Evolutionary conservation across 2,888 invertebrate species (phyloP).

Genomic region (Drosophila recens): DNA sequence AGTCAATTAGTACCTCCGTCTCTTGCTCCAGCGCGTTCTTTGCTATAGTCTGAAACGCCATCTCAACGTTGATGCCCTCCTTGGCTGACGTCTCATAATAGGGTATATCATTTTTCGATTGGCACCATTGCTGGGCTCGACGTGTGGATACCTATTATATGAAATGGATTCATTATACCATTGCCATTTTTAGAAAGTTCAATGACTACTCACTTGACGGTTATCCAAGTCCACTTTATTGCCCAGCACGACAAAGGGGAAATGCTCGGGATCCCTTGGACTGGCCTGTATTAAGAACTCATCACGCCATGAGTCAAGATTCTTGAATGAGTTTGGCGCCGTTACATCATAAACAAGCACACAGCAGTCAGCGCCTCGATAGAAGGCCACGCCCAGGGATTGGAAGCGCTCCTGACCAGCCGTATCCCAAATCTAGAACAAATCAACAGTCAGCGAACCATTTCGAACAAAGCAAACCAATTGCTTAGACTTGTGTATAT

Average conservation of each 20-base stretch:
- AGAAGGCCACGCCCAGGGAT: slow-evolving; percentile 99
- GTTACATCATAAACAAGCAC: slow-evolving; percentile 99
- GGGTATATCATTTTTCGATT: slow-evolving; percentile 98
- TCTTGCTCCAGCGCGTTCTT: slow-evolving; percentile 98
- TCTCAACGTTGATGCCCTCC: slow-evolving; percentile 99
- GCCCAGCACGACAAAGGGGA: slow-evolving; percentile 99
- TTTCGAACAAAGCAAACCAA: too few relatives aligned
- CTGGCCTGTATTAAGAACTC: slow-evolving; percentile 98
- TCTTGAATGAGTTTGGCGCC: slow-evolving; percentile 98
- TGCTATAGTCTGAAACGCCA: slow-evolving; percentile 99
- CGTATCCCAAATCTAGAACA: slow-evolving; percentile 97
- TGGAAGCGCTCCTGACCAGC: slow-evolving; percentile 99
- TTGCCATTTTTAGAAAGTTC: not conserved
- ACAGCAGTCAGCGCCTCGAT: slow-evolving; percentile 99
- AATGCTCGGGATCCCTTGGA: slow-evolving; percentile 99
- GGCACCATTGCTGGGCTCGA: slow-evolving; percentile 99
- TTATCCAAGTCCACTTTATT: slow-evolving; percentile 98
- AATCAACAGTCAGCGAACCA: slow-evolving; percentile 70
- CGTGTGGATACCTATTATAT: slow-evolving; percentile 90
- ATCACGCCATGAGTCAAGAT: slow-evolving; percentile 99
- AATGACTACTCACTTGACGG: slow-evolving; percentile 89
- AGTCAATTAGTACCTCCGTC: slow-evolving; percentile 88
- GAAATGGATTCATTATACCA: not conserved
- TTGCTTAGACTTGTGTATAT: too few relatives aligned
- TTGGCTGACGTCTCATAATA: slow-evolving; percentile 99